Evolutionary conservation across 2,797 vertebrate genomes (phyloP).

Genomic region (Manis pentadactyla): DNA sequence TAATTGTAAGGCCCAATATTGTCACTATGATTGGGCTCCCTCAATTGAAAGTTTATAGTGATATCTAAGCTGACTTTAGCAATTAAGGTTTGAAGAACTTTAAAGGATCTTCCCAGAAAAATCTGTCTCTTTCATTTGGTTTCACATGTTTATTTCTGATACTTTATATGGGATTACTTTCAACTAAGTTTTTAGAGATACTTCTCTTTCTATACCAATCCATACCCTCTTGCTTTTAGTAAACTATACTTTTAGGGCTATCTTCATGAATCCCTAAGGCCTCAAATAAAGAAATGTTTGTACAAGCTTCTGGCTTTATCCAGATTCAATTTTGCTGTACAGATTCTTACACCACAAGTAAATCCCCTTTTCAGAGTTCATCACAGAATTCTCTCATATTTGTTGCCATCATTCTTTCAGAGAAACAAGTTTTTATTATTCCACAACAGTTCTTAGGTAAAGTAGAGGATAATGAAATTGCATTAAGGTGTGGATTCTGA

Average conservation of each 20-base stretch:
- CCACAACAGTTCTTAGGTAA: not conserved
- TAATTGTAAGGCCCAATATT: not conserved
- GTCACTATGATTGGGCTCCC: not conserved
- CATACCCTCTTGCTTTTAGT: not conserved
- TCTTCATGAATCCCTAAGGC: constrained; percentile 21
- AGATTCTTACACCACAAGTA: not conserved
- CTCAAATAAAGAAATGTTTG: constrained; percentile 25
- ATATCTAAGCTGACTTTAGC: not conserved
- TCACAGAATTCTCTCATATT: not conserved
- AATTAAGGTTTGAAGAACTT: not conserved
- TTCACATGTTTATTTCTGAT: constrained; percentile 21
- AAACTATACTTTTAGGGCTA: not conserved
- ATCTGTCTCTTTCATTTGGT: constrained; percentile 34
- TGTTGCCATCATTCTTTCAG: not conserved
- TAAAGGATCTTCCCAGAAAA: constrained; percentile 8
- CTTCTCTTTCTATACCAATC: not conserved
- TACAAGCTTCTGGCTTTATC: not conserved
- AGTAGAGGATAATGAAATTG: not conserved
- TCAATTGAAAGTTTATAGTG: not conserved
- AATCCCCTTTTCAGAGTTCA: not conserved
- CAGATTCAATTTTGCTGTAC: not conserved
- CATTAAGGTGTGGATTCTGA: not conserved
- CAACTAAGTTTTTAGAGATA: constrained; percentile 40
- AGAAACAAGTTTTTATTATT: constrained; percentile 31
- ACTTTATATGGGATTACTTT: not conserved